Evolutionary conservation across 2,797 vertebrate species (phyloP), one percentile per base, ranked within the genome.

Genomic region (Pampus argenteus): DNA sequence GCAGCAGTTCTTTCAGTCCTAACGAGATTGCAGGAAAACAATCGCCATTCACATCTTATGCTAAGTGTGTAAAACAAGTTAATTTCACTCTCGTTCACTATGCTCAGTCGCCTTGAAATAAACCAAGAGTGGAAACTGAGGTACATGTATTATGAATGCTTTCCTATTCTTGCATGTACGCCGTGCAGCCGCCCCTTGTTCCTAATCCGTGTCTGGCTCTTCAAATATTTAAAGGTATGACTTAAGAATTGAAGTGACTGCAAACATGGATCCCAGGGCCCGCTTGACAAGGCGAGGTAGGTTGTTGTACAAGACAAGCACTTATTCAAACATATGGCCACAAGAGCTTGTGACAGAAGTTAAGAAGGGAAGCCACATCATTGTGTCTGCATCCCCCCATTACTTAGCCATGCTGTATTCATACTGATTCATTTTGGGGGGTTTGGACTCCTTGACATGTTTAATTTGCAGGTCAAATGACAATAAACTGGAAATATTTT

Each of bases 191-290:
- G 51, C 78, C 66, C 50, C 74, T 83, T 66, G 65, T 64, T 88
- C 84, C 66, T 78, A 80, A 85, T 82, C 84, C 22, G 36, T 60
- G 77, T 74, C 81, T 73, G 70, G 48, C 77, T 89, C 75, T 81
- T 92, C 71, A 89, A 92, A 88, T 88, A 90, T 91, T 91, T 84
- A 89, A 87, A 77, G 63, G 52, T 54, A 75, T 72, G 74, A 75
- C 82, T 84, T 78, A 57, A 71, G 77, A 83, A 78, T 28, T 74
- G 82, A 83, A 89, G 66, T 70, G 82, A 83, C 83, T 71, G 75
- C 74, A 78, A 87, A 89, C 84, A 74, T n/a, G 51, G 71, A 76
- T 79, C 71, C 77, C 58, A 9, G 59, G 64, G 63, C 52, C 56
- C 76, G 49, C 77, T 81, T 25, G 47, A 84, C 68, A 28, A 78